Base-by-base conservation (phyloP, 2,888 invertebrate genomes). In the Polietes domitor region DNA sequence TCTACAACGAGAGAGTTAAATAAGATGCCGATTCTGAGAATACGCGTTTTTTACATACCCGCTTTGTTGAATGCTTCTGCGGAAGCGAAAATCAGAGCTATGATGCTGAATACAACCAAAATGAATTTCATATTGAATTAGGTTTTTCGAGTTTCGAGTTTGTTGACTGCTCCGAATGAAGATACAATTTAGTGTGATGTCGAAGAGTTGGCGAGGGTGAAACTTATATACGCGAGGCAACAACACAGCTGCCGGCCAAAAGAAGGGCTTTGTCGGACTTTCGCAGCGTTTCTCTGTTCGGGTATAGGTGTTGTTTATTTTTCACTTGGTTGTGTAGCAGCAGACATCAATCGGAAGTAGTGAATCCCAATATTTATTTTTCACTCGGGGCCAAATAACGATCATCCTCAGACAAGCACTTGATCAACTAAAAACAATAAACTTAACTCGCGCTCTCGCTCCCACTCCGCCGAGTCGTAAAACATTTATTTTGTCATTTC, bases 21-120 rank as follows among this genome's bases (percentile, higher is more conserved):
- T 50, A 19, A 55, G 74, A 53, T 78, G 26, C 9, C 9, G 10
- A 15, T n/a, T n/a, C 17, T 12, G 37, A 37, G 17, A 32, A 41
- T 7, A 5, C 10, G 5, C 3, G 1, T 21, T 7, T 4, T 47
- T 9, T 61, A 78, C 71, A 82, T 78, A 87, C 86, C 86, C 75
- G 85, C 80, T 75, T 87, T 86, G 28, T 87, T 86, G 61, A 77
- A 85, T 28, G 85, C 85, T 15, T 85, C 80, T 21, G 80, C 86
- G 12, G 71, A 80, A 7, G 75, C 85, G 65, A 82, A 81, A 28
- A 86, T 65, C 53, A 87, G 73, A 41, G 81, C 86, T 24, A 88
- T 70, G 47, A 87, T 76, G 41, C 80, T 78, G 19, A 88, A 50
- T 85, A 86, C 79, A 81, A 86, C 61, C 32, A 85, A 55, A 58